phyloP scores from a whole-genome alignment of 2,888 invertebrate genomes.

The Eilema depressum region DNA sequence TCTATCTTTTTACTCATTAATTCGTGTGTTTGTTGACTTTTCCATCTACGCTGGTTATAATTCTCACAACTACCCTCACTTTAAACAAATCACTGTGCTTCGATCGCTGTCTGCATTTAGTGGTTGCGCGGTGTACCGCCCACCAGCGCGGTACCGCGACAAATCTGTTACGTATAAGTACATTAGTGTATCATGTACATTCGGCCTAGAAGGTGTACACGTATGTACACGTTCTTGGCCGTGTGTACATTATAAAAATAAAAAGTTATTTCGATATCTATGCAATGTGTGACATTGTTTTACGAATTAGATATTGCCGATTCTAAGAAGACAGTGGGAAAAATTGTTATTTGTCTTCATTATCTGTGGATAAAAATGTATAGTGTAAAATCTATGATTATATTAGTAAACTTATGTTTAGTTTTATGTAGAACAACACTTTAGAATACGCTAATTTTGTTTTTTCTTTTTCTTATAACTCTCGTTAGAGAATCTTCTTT shows the following conservation, averaged over 20 bases:
- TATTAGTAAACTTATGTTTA: neutral
- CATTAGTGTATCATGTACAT: conserved; percentile 53
- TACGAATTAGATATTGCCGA: conserved; percentile 33
- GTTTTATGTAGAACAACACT: neutral
- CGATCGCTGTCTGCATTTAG: conserved; percentile 54
- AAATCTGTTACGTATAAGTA: conserved; percentile 56
- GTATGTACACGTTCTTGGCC: too few relatives aligned
- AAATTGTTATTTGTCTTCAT: neutral
- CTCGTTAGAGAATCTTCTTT: neutral
- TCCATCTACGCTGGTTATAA: neutral
- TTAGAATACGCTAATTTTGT: conserved; percentile 1
- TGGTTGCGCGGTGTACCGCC: conserved; percentile 24
- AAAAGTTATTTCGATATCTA: conserved; percentile 52
- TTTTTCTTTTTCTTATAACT: neutral
- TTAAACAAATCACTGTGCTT: conserved; percentile 43
- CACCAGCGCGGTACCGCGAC: conserved; percentile 18
- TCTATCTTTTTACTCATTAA: neutral
- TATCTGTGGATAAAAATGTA: neutral
- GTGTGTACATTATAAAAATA: conserved; percentile 40
- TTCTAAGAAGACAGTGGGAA: conserved; percentile 28
- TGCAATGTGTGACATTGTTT: conserved; percentile 70
- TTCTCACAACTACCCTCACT: conserved; percentile 35
- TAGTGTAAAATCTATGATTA: conserved; percentile 10
- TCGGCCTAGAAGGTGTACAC: too few relatives aligned
- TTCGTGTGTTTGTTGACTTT: neutral